Conservation (phyloP, 2,113 vertebrate species). For the Amblyopsis rosae region DNA sequence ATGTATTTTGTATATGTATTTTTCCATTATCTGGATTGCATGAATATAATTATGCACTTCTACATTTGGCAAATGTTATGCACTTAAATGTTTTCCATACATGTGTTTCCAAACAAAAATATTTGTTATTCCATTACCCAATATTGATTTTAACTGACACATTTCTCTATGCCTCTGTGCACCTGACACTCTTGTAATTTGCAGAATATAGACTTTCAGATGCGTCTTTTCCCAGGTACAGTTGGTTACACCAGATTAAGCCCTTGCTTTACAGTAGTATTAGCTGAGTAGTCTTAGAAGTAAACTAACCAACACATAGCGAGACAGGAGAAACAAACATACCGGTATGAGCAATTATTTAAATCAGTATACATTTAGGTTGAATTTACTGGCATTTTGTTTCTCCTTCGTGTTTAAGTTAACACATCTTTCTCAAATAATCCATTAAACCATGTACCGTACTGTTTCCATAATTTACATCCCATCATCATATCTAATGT, state of each 20-base stretch:
- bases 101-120: not conserved
- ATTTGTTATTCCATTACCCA: slow-evolving; percentile 17
- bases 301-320: slow-evolving; percentile 18
- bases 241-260: slow-evolving; percentile 32
- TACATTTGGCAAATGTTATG: slow-evolving; percentile 16
- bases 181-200: slow-evolving; percentile 60
- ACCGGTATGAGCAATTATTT: slow-evolving; percentile 20
- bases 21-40: not conserved
- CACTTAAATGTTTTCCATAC: slow-evolving; percentile 21
- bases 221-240: slow-evolving; percentile 79
- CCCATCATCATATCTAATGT: not conserved
- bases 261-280: slow-evolving; percentile 29
- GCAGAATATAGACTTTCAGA: slow-evolving; percentile 81
- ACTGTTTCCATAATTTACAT: slow-evolving; percentile 24
- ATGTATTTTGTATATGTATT: no score
- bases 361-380: not conserved
- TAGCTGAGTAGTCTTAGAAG: slow-evolving; percentile 45
- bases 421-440: slow-evolving; percentile 13
- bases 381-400: slow-evolving; percentile 42
- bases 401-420: slow-evolving; percentile 10
- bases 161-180: slow-evolving; percentile 47
- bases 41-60: not conserved
- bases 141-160: slow-evolving; percentile 41
- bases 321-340: slow-evolving; percentile 25
- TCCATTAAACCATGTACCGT: not conserved